Base-by-base conservation (phyloP, 2,797 vertebrate species). In the Acomys russatus region DNA sequence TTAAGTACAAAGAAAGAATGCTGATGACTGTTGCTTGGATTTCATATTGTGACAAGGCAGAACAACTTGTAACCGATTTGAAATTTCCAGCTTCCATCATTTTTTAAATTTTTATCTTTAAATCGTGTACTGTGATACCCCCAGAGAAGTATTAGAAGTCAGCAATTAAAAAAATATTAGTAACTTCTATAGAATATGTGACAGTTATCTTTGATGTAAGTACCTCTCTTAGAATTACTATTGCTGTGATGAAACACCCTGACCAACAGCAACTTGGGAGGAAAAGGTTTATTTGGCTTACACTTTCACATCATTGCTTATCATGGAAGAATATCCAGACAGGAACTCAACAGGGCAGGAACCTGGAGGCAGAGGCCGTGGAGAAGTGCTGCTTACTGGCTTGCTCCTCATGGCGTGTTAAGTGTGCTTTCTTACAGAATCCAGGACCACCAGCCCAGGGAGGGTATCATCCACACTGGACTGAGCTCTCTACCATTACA, bases 121-220 rank as follows among this genome's bases (percentile, higher is more conserved):
- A 64, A 30, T 87, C 17, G 93, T 54, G 79, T 84, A 79, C 23
- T 79, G 17, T 91, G 64, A 25, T 18, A 82, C 18, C 6, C 61
- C 9, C 73, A 10, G 23, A 64, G 86, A 20, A 89, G 35, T 78
- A 90, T 79, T 89, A 76, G 49, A 49, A n/a, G 35, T 76, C 54
- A 76, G 9, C 11, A 64, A 51, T 61, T 70, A 49, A 93, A 91
- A 44, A 54, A 61, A 82, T 63, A 73, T 76, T 5, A 90, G 9
- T 96, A 94, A 91, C 11, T 87, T 78, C 92, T 91, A 63, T 15
- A 51, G 79, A 35, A 51, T 74, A 78, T 1, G 80, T 88, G 6
- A 68, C 14, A 85, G 30, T 84, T 82, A 83, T 76, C 30, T 10
- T 86, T 94, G 88, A 91, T 1, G 17, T 61, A 33, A 87, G 17